Evolutionary conservation across 1,140 invertebrate species (phyloP), one percentile per base, ranked within the genome.

Genomic region (Apocrypta bakeri): DNA sequence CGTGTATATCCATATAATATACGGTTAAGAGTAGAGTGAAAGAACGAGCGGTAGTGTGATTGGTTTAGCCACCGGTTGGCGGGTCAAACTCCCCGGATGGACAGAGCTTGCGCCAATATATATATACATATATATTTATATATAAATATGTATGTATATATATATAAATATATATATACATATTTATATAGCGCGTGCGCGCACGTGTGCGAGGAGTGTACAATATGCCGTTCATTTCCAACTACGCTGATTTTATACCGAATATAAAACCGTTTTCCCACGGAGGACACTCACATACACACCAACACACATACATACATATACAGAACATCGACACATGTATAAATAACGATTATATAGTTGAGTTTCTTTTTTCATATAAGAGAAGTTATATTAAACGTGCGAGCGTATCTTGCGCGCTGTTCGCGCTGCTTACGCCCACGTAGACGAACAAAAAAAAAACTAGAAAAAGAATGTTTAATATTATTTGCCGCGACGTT

Each of bases 391-490:
- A 56, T 56, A 56, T 56, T 17, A 48, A 2, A 56, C 48, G 21
- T 56, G 48, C 48, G 48, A 56, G 48, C 48, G 48, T 9, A 37
- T n/a, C 33, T 4, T 21, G 48, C 48, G 48, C 48, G 48, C 48
- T 56, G 14, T 4, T n/a, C 48, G 48, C 48, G 48, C 48, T 56
- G 48, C 33, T 37, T n/a, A 9, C 48, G 48, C 48, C 48, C 48
- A 56, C 48, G 17, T 56, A 48, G 48, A 75, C 21, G 24, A 69
- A 37, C 56, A 73, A n/a, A n/a, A n/a, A n/a, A n/a, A n/a, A n/a
- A 85, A 75, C 63, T 75, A 84, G 37, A 83, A 48, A 42, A 81
- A 24, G 33, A 56, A 76, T 33, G 56, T 31, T 76, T 76, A 76
- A 56, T 56, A 56, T 64, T 21, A 37, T 76, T 76, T 76, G 14